These are phyloP conservation scores for Ceyx melanurus DNA, from an alignment of 2,113 vertebrate genomes.

Conservation along the genomic window DNA sequence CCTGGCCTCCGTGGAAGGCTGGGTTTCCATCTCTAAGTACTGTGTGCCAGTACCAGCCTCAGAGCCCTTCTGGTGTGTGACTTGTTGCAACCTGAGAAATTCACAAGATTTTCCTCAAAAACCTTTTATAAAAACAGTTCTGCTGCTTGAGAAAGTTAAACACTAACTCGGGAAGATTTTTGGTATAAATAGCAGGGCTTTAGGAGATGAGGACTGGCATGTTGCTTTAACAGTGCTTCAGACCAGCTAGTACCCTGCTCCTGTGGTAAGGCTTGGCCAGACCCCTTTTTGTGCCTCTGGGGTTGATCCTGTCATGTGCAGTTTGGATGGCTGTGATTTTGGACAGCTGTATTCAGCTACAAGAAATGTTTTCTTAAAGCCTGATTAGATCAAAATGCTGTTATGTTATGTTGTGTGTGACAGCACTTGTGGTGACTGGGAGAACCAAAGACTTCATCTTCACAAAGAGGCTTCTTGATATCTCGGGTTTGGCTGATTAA, in stretches of 20 bases:
- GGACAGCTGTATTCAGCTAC: constrained; percentile 15
- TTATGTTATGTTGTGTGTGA: constrained; percentile 17
- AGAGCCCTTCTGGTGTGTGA: constrained; percentile 35
- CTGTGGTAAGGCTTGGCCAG: neutral
- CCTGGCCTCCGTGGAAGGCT: neutral
- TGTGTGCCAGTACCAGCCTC: constrained; percentile 22
- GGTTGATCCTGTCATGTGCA: neutral
- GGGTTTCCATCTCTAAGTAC: neutral
- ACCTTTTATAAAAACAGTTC: constrained; percentile 21
- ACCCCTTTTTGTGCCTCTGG: neutral
- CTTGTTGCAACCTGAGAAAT: constrained; percentile 53
- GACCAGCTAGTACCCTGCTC: neutral
- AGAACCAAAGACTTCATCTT: constrained; percentile 22
- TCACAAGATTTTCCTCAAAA: constrained; percentile 43
- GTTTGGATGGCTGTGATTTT: neutral
- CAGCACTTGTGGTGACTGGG: neutral
- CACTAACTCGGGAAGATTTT: neutral
- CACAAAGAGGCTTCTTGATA: neutral
- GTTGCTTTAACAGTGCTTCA: neutral
- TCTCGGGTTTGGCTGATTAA: constrained; percentile 31
- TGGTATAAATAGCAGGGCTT: neutral
- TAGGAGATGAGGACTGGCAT: neutral
- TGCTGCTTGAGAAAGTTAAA: constrained; percentile 14
- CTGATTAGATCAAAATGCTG: constrained; percentile 25
- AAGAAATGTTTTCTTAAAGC: constrained; percentile 27